Base-by-base conservation (phyloP, 2,797 vertebrate species). In the Bufotes viridis region DNA sequence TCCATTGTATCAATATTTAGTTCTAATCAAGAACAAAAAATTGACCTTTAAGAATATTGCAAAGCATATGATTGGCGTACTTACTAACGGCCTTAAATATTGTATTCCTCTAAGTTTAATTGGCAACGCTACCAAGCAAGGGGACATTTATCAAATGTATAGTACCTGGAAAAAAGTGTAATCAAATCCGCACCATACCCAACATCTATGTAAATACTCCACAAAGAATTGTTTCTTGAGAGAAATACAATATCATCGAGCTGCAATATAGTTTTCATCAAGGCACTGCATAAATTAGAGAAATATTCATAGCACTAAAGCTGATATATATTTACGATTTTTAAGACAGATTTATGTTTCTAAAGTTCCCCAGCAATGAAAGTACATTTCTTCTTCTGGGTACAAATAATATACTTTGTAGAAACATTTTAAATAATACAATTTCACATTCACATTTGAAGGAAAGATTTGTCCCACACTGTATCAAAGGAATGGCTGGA, bases 261-360 rank as follows among this genome's bases (percentile, higher is more conserved):
- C 76, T 85, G 67, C 82, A 88, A 85, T 88, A 85, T 85, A 88
- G 82, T 81, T 88, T 88, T 88, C 87, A 85, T 88, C 75, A 88
- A 79, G 75, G 61, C 78, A 18, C 63, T 84, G 82, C 81, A 88
- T 88, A 88, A 88, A 88, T 84, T 55, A 57, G 67, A 85, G 82
- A 88, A 88, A 85, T 85, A 88, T 85, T 85, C 78, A 85, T 85
- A 63, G 65, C 79, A 88, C 75, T 88, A 85, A 88, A 88, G 29
- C 67, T 88, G 87, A 88, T 83, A 79, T 84, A 84, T 88, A 70
- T 88, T 78, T 84, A 85, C 57, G n/a, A 81, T 81, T 85, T 81
- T 80, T 85, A 22, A 63, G 81, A 76, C 82, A 85, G 61, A 81
- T 85, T 85, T 81, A 85, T 85, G 65, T 85, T 65, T 15, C 57